Base-by-base conservation (phyloP, 2,888 invertebrate species). In the Scaptomyza polygonia region DNA sequence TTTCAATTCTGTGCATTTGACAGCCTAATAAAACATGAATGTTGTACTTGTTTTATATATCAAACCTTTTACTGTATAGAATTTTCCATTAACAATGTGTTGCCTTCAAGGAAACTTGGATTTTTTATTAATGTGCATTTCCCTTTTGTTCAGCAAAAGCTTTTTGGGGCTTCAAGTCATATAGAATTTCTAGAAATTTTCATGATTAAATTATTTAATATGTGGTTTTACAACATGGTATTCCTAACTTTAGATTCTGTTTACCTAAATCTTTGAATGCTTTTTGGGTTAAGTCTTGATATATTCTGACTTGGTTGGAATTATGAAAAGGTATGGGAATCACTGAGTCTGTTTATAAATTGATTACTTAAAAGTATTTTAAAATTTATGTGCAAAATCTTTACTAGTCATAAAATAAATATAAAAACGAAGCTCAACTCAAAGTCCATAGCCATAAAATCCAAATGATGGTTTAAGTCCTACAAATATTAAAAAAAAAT, bases 1-100 rank as follows among this genome's bases (percentile, higher is more conserved):
- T 39, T 69, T 62, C 52, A 70, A 70, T 70, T 62, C 52, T 18
- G n/a, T 70, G 45, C 57, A 64, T 48, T 69, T 61, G 70, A 69
- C 53, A 62, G 62, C 51, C 43, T 47, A 30, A 63, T 70, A 56
- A 69, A 69, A 63, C 21, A 70, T 69, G 43, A 21, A 66, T 66
- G 36, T 12, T 47, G 29, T 32, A 14, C 47, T 48, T 42, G 14
- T 11, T 32, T 14, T 34, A 27, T 34, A 27, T 40, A 27, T 40
- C 62, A 62, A 62, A 7, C 42, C 12, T 16, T 12, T 3, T 9
- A 8, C 42, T 25, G 5, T 34, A 62, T 43, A 48, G 62, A 32
- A 62, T 48, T 42, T 47, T 34, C 63, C 27, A 34, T 29, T 32
- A 40, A 21, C 21, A 21, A 3, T 21, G 21, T 21, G 21, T 21